Percentiles rank a stretch among this genome's conserved stretches.
Evolutionary conservation across 2,113 vertebrate genomes (phyloP).

Genomic region (Xerus inauris): DNA sequence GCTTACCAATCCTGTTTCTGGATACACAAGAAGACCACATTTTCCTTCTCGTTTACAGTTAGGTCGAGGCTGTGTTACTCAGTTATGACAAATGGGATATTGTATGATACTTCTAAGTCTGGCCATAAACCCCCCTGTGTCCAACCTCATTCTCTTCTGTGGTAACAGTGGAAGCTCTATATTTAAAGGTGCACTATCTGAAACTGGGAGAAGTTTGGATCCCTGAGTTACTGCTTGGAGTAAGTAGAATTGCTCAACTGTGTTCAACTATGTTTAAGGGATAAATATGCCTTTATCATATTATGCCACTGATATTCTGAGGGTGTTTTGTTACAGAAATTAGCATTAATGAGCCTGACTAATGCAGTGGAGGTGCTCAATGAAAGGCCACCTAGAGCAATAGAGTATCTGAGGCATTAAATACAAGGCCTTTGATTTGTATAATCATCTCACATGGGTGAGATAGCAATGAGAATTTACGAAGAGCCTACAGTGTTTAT

Average conservation of each 20-base stretch:
- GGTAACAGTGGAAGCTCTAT: not conserved
- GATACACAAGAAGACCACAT: not conserved
- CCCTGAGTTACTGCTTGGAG: not conserved
- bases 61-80: not conserved
- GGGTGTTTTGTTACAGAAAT: not conserved
- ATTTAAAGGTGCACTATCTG: not conserved
- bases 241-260: not conserved
- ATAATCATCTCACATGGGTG: not conserved
- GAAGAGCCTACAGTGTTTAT: not conserved
- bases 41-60: not conserved
- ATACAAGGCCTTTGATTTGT: not conserved
- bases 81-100: not conserved
- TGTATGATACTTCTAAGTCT: not conserved
- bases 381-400: not conserved
- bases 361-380: not conserved
- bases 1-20: not conserved
- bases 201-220: not conserved
- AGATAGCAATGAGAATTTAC: not conserved
- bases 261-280: not conserved
- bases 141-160: not conserved
- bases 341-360: not conserved
- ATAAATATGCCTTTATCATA: constrained; percentile 1
- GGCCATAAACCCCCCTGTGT: not conserved
- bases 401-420: not conserved
- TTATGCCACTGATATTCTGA: not conserved